Evolutionary conservation across 2,113 vertebrate species (phyloP).

Genomic region (Trochalopteron elliotii): DNA sequence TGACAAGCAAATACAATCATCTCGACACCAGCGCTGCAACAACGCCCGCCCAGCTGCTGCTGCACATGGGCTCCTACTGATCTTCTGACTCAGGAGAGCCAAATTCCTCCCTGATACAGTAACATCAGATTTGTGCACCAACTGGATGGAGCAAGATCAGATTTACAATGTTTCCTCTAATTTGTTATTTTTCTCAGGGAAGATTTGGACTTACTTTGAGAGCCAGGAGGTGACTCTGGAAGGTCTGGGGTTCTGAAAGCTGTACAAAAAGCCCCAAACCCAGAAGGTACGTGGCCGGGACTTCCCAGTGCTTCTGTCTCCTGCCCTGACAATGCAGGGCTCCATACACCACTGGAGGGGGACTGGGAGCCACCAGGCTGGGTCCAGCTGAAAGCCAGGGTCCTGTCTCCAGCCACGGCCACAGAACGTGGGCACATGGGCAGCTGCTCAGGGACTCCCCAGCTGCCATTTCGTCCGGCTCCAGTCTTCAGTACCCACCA

Average conservation of each 20-base stretch:
- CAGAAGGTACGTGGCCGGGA: fast-evolving
- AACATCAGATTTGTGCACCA: neutral
- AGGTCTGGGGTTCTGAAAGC: neutral
- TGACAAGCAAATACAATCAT: slow-evolving; percentile 39
- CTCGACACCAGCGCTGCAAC: neutral
- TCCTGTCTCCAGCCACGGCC: fast-evolving
- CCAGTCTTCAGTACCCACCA: neutral
- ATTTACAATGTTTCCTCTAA: neutral
- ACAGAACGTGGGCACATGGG: neutral
- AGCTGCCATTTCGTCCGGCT: neutral
- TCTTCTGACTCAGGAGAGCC: neutral
- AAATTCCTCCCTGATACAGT: neutral
- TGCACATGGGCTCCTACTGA: neutral
- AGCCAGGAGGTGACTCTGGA: neutral
- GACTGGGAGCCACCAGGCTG: neutral
- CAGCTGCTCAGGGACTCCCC: neutral
- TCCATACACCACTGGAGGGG: neutral
- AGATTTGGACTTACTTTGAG: neutral
- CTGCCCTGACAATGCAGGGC: neutral
- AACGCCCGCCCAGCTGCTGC: neutral
- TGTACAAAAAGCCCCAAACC: neutral
- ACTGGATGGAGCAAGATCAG: neutral
- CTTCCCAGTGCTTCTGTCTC: too few species aligned
- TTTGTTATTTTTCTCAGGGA: neutral
- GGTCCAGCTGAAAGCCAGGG: neutral